Conservation (phyloP, 2,113 vertebrate species). For the Mus pahari region DNA sequence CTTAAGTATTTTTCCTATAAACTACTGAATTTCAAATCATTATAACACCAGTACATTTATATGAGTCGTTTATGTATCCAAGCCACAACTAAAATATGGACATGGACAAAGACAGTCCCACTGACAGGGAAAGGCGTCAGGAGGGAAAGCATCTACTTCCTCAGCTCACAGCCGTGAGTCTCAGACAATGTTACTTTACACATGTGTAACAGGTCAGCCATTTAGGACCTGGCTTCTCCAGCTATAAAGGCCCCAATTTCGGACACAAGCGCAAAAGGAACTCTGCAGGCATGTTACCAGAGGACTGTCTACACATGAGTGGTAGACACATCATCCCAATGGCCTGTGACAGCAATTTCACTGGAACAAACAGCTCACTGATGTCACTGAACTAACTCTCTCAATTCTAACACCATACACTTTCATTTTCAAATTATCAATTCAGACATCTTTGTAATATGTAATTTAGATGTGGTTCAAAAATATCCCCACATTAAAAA, state of each 20-base stretch:
- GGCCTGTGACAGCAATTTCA: background rate
- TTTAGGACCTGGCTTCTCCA: background rate
- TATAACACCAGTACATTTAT: slow-evolving; percentile 17
- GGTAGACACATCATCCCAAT: background rate
- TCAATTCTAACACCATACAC: background rate
- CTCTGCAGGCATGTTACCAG: background rate
- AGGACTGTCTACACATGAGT: background rate
- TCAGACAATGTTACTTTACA: background rate
- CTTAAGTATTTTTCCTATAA: background rate
- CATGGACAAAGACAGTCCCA: background rate
- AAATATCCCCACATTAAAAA: slow-evolving; percentile 5
- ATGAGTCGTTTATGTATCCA: background rate
- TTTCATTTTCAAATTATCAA: background rate
- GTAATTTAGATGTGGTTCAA: background rate
- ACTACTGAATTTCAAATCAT: background rate
- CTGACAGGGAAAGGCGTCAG: background rate
- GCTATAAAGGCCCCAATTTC: background rate
- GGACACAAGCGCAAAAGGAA: background rate
- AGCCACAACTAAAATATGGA: background rate
- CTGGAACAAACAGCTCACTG: background rate
- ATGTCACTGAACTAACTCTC: background rate
- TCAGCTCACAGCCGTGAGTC: background rate
- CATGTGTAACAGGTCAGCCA: slow-evolving; percentile 8
- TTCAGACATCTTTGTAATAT: background rate
- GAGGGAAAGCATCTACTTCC: background rate